Percentiles rank a stretch among this genome's conserved stretches.
Evolutionary conservation across 2,113 vertebrate genomes (phyloP).

Genomic region (Aphyosemion australe): DNA sequence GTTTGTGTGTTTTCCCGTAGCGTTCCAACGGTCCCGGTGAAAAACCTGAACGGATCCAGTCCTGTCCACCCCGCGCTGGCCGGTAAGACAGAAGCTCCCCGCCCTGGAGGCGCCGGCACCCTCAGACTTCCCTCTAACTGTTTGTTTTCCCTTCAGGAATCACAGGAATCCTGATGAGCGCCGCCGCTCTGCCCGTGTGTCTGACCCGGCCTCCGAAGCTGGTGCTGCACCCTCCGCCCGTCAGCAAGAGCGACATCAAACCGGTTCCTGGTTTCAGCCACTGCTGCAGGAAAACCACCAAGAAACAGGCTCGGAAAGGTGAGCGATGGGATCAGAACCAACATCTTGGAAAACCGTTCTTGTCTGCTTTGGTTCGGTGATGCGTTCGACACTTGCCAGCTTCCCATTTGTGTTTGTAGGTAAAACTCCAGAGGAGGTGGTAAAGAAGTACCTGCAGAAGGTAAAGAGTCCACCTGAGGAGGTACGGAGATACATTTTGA

Average conservation of each 20-base stretch:
- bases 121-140: background rate
- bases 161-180: slow-evolving; percentile 96
- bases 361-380: too few relatives aligned
- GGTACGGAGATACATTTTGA: slow-evolving; percentile 68
- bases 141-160: slow-evolving; percentile 79
- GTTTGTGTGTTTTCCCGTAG: slow-evolving; percentile 65
- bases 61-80: slow-evolving; percentile 91
- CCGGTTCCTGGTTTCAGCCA: slow-evolving; percentile 90
- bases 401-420: slow-evolving; percentile 68
- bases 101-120: background rate
- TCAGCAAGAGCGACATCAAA: slow-evolving; percentile 93
- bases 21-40: slow-evolving; percentile 92
- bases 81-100: slow-evolving; percentile 72
- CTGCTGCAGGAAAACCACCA: slow-evolving; percentile 92
- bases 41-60: slow-evolving; percentile 92
- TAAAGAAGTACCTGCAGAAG: slow-evolving; percentile 93
- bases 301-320: slow-evolving; percentile 95
- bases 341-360: too few relatives aligned
- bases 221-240: slow-evolving; percentile 89
- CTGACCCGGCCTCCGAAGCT: slow-evolving; percentile 92
- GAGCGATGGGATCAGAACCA: background rate
- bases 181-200: slow-evolving; percentile 90
- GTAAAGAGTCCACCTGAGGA: slow-evolving; percentile 89
- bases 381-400: too few relatives aligned
- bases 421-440: slow-evolving; percentile 91